Percentiles rank a stretch among this genome's conserved stretches.
Evolutionary conservation across 2,888 invertebrate species (phyloP).

Genomic region (Standfussiana lucernea): DNA sequence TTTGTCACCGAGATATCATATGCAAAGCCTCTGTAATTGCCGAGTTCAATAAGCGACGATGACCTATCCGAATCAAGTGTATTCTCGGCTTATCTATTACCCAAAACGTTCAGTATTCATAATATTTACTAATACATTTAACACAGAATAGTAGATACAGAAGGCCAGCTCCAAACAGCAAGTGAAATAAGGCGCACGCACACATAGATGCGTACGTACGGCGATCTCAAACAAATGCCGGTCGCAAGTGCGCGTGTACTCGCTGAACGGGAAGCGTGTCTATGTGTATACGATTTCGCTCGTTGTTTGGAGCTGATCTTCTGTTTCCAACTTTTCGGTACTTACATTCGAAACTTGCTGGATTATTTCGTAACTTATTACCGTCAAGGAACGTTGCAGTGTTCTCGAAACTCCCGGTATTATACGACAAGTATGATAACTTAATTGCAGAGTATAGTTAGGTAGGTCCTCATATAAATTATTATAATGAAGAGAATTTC

Average conservation of each 20-base stretch:
- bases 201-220: too few species aligned
- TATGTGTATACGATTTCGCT: neutral
- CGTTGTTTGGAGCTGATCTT: neutral
- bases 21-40: neutral
- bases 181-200: neutral
- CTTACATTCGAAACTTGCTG: neutral
- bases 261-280: neutral
- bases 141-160: neutral
- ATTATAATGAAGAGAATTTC: neutral
- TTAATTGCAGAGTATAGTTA: slow-evolving; percentile 16
- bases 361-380: neutral
- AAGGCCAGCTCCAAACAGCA: neutral
- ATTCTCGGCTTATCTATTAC: neutral
- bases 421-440: slow-evolving; percentile 6
- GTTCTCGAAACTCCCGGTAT: slow-evolving; percentile 13
- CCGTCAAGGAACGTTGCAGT: neutral
- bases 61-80: neutral
- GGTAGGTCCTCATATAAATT: slow-evolving; percentile 12
- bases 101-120: neutral
- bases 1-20: neutral
- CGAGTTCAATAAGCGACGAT: neutral
- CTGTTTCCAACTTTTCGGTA: neutral
- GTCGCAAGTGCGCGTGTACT: neutral
- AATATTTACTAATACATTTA: neutral
- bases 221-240: neutral